These are phyloP conservation scores for Polypedilum vanderplanki DNA, from an alignment of 1,140 invertebrate species.

Conservation along the genomic window DNA sequence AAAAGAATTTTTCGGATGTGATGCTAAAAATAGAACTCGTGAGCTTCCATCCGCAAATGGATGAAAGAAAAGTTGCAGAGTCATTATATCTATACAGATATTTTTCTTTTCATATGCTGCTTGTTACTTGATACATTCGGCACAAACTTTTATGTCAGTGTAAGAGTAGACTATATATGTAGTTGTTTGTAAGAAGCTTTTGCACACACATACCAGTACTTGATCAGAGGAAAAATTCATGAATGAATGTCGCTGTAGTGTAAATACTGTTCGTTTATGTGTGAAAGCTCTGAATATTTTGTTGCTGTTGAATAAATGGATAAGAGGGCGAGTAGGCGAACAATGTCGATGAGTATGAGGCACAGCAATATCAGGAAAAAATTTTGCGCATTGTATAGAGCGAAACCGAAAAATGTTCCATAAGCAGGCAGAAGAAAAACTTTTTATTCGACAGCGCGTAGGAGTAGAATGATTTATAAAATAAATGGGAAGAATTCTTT, in stretches of 20 bases:
- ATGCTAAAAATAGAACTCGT: constrained; percentile 18
- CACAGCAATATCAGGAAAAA: not conserved
- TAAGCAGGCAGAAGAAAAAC: not conserved
- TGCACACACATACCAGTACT: not conserved
- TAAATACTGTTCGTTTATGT: constrained; percentile 19
- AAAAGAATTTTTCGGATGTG: not conserved
- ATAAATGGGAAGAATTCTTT: not conserved
- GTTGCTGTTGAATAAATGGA: not conserved
- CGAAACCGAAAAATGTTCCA: not conserved
- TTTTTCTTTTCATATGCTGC: not conserved
- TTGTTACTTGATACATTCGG: not conserved
- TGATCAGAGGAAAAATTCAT: not conserved
- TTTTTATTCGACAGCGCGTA: not conserved
- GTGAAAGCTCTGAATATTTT: not conserved
- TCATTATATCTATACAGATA: constrained; percentile 19
- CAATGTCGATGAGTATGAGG: not conserved
- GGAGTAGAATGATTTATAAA: constrained; percentile 19
- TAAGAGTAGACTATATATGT: not conserved
- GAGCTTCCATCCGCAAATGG: constrained; percentile 9
- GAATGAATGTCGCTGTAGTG: not conserved
- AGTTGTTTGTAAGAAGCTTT: not conserved
- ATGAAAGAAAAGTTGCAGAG: constrained; percentile 17
- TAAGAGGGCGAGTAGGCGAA: not conserved
- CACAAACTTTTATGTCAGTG: not conserved
- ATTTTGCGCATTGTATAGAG: not conserved